phyloP scores from a whole-genome alignment of 1,140 invertebrate species.

The Pectinophora gossypiella region DNA sequence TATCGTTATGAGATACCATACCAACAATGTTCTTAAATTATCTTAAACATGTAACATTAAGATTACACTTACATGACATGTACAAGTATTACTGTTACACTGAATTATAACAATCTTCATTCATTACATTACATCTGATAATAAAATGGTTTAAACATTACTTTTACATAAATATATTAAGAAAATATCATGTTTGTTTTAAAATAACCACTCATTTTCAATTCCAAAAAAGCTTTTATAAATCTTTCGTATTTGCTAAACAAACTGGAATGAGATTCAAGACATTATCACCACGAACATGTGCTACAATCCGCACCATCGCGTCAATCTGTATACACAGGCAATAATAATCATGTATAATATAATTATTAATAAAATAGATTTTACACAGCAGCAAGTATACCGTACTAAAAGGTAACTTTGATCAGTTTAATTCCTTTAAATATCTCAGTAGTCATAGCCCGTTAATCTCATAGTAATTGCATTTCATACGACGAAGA shows the following conservation, averaged over 20 bases:
- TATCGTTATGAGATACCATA: not conserved
- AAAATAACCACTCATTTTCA: constrained; percentile 35
- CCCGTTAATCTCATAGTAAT: constrained; percentile 14
- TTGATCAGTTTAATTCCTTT: constrained; percentile 44
- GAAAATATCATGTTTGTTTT: constrained; percentile 43
- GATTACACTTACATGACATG: constrained; percentile 28
- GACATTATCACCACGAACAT: constrained; percentile 13
- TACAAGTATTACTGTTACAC: constrained; percentile 12
- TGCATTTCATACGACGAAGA: not conserved
- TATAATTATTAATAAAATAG: constrained; percentile 42
- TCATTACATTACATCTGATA: constrained; percentile 5
- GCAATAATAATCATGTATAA: constrained; percentile 11
- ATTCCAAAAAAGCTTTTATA: constrained; percentile 36
- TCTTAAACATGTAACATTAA: constrained; percentile 24
- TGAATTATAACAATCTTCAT: constrained; percentile 10
- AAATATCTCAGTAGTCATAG: constrained; percentile 41
- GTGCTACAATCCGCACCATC: not conserved
- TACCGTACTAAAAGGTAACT: constrained; percentile 37
- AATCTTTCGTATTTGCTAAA: constrained; percentile 13
- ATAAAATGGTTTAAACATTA: constrained; percentile 16
- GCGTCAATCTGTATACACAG: constrained; percentile 9
- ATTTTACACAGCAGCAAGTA: constrained; percentile 29
- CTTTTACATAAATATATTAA: constrained; percentile 40
- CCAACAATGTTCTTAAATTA: constrained; percentile 20
- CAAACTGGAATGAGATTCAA: constrained; percentile 31